Evolutionary conservation across 2,797 vertebrate species (phyloP), one percentile per base, ranked within the genome.

Genomic region (Gobio occitaniae): DNA sequence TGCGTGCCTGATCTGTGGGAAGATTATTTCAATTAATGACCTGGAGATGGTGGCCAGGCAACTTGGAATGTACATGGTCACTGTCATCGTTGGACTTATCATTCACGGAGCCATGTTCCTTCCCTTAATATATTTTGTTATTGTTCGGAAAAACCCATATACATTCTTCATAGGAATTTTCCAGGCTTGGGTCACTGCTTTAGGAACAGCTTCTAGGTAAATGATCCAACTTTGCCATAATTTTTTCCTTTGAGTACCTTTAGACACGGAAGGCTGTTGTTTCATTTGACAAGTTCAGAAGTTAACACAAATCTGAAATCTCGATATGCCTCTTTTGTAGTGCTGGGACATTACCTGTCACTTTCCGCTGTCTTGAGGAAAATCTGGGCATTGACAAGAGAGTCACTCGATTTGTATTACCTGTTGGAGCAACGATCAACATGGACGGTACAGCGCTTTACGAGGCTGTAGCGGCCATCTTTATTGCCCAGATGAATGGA

Each of bases 381-480:
- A 99, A 99, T 89, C 92, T 99, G 13, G 97, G 97, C 70, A 99
- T 99, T 76, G 98, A 99, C 91, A 99, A 99, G 86, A 96, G 98
- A 17, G 98, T 99, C 21, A 99, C 98, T 0, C 95, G 98, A 59
- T 99, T 99, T 3, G 98, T 99, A 80, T 97, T 99, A 84, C 98
- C 98, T 0, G 98, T 99, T 21, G 98, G 98, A 32, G 98, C 98
- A 70, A 99, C 98, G 21, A 99, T 99, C 89, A 99, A 99, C 92
- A 99, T 99, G 98, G 98, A 99, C 0, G 98, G 98, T 8, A 99
- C 98, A 0, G 98, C 98, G 0, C 97, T 99, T 61, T 99, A 99
- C n/a, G 98, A 99, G 93, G 98, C 98, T 0, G 98, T 99, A 87
- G 98, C 98, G 0, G 98, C 98, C 89, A 99, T 99, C 90, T 99